Evolutionary conservation across 2,113 vertebrate species (phyloP).

Genomic region (rat (Rattus norvegicus)): GRCr8 NC_086036.1:80837001-80837500

Average conservation of each 20-base stretch:
- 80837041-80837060: no score
- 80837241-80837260: background rate
- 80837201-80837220: background rate
- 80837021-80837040: background rate
- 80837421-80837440: background rate
- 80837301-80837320: no score
- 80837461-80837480: background rate
- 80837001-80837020: rapidly evolving
- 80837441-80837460: background rate
- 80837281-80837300: background rate
- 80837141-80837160: background rate
- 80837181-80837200: background rate
- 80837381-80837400: background rate
- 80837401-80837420: background rate
- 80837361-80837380: background rate
- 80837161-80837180: background rate
- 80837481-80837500: background rate
- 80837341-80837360: background rate
- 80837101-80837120: background rate
- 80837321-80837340: background rate
- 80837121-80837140: background rate
- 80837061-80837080: background rate
- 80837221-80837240: background rate
- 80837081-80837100: background rate
- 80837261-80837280: background rate